Evolutionary conservation across 2,113 vertebrate genomes (phyloP).

Genomic region (Fulmarus glacialis): DNA sequence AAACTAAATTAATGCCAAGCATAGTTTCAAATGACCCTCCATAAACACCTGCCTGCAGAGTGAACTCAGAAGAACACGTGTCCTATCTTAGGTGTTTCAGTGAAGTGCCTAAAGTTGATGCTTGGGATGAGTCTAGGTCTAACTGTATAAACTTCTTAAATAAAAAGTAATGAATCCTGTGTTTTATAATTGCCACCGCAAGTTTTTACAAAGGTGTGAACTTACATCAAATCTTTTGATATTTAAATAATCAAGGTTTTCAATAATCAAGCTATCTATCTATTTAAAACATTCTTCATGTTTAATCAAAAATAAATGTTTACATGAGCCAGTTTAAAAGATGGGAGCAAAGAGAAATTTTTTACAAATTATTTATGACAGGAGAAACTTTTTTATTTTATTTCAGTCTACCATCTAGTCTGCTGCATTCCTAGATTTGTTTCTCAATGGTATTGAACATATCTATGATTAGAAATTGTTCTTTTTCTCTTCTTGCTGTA

Average conservation of each 20-base stretch:
- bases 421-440: background rate
- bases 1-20: background rate
- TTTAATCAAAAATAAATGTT: background rate
- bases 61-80: background rate
- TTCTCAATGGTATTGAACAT: background rate
- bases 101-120: background rate
- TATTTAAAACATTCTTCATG: background rate
- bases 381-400: fast-evolving
- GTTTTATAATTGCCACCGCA: background rate
- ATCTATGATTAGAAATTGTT: background rate
- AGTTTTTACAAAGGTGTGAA: background rate
- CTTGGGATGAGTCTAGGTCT: background rate
- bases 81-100: background rate
- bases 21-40: background rate
- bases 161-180: background rate
- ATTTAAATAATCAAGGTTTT: background rate
- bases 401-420: background rate
- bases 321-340: background rate
- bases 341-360: background rate
- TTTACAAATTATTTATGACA: background rate
- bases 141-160: background rate
- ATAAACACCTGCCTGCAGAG: background rate
- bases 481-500: background rate
- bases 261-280: background rate
- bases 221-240: background rate